Conservation (phyloP, 2,113 vertebrate genomes). For the Numenius arquata region DNA sequence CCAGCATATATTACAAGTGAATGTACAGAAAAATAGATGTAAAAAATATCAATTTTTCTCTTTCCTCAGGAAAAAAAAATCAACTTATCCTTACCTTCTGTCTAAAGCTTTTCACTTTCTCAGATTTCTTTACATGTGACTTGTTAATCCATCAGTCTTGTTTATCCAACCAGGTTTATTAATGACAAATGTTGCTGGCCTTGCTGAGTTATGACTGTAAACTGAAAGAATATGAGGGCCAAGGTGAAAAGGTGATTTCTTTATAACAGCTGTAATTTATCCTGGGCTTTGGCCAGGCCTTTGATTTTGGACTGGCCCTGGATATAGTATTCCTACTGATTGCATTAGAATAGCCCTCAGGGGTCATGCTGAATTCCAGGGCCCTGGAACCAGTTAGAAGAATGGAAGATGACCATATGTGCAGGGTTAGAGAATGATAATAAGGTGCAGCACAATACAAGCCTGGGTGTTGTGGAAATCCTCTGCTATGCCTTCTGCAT, state of each 20-base stretch:
- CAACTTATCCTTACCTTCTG: not conserved
- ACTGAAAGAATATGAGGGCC: conserved; percentile 70
- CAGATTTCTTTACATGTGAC: conserved; percentile 53
- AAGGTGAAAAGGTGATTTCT: conserved; percentile 75
- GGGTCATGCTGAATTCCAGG: conserved; percentile 84
- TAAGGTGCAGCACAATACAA: conserved; percentile 67
- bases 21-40: not conserved
- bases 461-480: conserved; percentile 52
- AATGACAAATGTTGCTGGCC: conserved; percentile 70
- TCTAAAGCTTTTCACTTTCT: conserved; percentile 58
- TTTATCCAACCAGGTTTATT: conserved; percentile 66
- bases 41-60: not conserved
- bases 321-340: conserved; percentile 80
- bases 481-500: conserved; percentile 47
- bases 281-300: conserved; percentile 73
- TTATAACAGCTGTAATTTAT: conserved; percentile 80
- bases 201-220: conserved; percentile 72
- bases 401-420: conserved; percentile 79
- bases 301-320: conserved; percentile 78
- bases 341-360: conserved; percentile 81
- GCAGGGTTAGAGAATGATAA: conserved; percentile 76
- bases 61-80: not conserved
- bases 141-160: conserved; percentile 67
- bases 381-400: conserved; percentile 92
- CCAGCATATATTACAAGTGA: not conserved